Evolutionary conservation across 2,113 vertebrate genomes (phyloP), one percentile per base, ranked within the genome.

Genomic region (Synodontis membranacea): DNA sequence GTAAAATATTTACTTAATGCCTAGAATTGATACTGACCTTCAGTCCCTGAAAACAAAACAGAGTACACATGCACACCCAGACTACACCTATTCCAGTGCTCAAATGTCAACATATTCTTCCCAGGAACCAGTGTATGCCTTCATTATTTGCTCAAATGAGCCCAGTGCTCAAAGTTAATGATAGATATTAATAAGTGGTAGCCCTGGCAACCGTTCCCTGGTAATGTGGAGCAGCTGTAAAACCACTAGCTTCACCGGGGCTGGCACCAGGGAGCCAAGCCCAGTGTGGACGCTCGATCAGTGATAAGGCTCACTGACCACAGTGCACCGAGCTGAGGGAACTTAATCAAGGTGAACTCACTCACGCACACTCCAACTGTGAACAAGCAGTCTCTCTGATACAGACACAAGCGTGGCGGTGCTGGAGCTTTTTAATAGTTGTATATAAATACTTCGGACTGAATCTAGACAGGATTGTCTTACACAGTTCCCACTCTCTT

Each of bases 171-270:
- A 94, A 94, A 95, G 93, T 95, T 94, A 92, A 92, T 89, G 90
- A 92, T 91, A 91, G 92, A 90, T 93, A 93, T 94, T 94, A 93
- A 95, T 95, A 94, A 95, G 94, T 92, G 93, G 95, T 95, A 94
- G 92, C 93, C 94, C 90, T 95, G 93, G 94, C 94, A 96, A 95
- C 94, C 88, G 93, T 87, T 88, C 66, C 79, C 42, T 81, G 82
- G 87, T 90, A 91, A 92, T 91, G 79, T 88, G 91, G 88, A 91
- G 89, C 90, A 93, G 93, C 92, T 76, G 19, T 75, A 81, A 82
- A 84, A 72, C 44, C 46, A 83, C 79, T 62, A 88, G 82, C 66
- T 84, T 86, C 82, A 87, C 72, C 44, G 44, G 31, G 37, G 85
- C 78, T 87, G 86, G 86, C 86, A 81, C 50, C 64, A 74, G 78